Evolutionary conservation across 2,113 vertebrate genomes (phyloP).

Genomic region (Embiotoca jacksoni): DNA sequence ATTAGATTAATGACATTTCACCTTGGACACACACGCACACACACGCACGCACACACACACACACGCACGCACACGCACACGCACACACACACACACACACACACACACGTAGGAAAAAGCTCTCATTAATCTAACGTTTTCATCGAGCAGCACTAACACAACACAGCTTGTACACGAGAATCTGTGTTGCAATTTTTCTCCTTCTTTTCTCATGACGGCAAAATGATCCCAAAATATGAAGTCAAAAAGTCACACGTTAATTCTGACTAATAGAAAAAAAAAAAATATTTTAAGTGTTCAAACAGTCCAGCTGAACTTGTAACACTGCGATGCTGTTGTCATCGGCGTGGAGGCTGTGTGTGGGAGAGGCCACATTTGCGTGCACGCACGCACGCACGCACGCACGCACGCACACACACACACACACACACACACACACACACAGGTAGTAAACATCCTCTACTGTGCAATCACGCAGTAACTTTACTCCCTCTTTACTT

Average conservation of each 20-base stretch:
- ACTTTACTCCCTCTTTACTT: slow-evolving; percentile 58
- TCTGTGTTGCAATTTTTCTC: not conserved
- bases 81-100: not conserved
- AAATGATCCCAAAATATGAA: not conserved
- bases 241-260: not conserved
- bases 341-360: not conserved
- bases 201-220: not conserved
- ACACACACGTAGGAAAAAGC: not conserved
- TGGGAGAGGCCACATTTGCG: not conserved
- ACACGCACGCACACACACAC: slow-evolving; percentile 9
- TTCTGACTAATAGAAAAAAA: not conserved
- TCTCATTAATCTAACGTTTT: slow-evolving; percentile 2
- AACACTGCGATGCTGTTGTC: not conserved
- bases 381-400: slow-evolving; percentile 27
- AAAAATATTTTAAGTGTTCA: not conserved
- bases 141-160: not conserved
- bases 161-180: not conserved
- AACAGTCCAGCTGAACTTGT: not conserved
- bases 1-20: slow-evolving; percentile 37
- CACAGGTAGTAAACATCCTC: slow-evolving; percentile 54
- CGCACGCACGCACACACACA: slow-evolving; percentile 17
- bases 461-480: slow-evolving; percentile 54
- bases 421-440: slow-evolving; percentile 31
- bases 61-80: slow-evolving; percentile 6
- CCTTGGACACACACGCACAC: slow-evolving; percentile 13